phyloP scores from a whole-genome alignment of 2,113 vertebrate genomes.

The Athene cunicularia region DNA sequence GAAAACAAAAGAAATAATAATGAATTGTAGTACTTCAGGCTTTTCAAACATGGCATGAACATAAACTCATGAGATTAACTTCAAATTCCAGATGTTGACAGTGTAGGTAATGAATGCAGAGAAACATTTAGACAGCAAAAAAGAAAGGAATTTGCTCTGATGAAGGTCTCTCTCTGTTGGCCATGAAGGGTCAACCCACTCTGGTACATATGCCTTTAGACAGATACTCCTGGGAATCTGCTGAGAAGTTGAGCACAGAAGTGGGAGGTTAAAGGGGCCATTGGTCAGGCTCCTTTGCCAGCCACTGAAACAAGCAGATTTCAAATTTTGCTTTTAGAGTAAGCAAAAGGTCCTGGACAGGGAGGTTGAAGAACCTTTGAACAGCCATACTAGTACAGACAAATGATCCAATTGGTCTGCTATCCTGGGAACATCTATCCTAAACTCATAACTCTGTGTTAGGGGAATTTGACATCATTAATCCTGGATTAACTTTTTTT shows the following conservation, averaged over 20 bases:
- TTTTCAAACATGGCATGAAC: neutral
- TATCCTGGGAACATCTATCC: neutral
- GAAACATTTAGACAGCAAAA: neutral
- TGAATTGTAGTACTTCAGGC: neutral
- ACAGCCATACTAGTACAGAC: neutral
- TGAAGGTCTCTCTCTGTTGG: neutral
- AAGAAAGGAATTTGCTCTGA: neutral
- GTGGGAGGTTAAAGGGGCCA: neutral
- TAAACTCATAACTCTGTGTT: neutral
- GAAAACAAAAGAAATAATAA: neutral
- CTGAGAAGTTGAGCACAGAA: neutral
- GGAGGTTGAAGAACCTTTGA: neutral
- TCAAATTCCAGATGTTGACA: neutral
- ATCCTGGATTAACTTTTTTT: neutral
- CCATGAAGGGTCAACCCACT: fast-evolving
- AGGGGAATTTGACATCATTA: neutral
- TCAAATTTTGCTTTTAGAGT: neutral
- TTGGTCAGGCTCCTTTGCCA: neutral
- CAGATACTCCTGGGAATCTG: neutral
- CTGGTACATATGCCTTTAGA: fast-evolving
- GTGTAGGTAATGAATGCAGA: neutral
- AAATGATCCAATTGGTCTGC: neutral
- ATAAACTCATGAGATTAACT: neutral
- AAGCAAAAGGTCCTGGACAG: neutral
- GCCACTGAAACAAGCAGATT: neutral